phyloP scores from a whole-genome alignment of 2,888 invertebrate genomes.

The Machimus atricapillus region DNA sequence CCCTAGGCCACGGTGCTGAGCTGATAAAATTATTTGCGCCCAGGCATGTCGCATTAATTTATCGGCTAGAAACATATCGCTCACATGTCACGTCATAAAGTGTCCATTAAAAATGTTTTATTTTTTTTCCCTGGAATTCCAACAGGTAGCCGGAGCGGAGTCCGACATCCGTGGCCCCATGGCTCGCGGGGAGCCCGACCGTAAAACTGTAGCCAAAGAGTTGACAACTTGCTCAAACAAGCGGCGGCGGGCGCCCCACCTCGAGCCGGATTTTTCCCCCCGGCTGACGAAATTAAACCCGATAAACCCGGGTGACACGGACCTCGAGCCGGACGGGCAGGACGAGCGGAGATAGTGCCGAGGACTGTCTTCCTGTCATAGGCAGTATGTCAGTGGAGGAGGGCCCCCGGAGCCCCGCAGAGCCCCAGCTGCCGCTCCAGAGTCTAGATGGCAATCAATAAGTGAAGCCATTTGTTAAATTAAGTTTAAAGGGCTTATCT shows the following conservation, averaged over 20 bases:
- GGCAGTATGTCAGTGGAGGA: background rate
- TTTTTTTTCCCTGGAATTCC: background rate
- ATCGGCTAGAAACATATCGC: background rate
- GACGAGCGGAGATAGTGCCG: background rate
- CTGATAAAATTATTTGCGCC: background rate
- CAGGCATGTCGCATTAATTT: background rate
- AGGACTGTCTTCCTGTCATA: conserved; percentile 34
- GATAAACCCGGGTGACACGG: background rate
- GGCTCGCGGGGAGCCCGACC: background rate
- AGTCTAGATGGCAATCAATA: conserved; percentile 40
- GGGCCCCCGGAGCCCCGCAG: background rate
- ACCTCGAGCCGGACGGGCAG: background rate
- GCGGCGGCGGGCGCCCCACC: background rate
- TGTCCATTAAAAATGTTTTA: background rate
- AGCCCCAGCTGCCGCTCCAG: conserved; percentile 6
- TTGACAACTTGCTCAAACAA: background rate
- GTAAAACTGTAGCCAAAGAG: background rate
- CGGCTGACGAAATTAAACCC: background rate
- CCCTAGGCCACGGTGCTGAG: background rate
- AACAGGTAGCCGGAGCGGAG: background rate
- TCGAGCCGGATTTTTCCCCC: background rate
- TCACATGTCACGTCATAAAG: background rate
- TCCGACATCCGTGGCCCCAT: background rate
- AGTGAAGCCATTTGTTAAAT: conserved; percentile 43
- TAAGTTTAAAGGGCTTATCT: conserved; percentile 42